Evolutionary conservation across 2,113 vertebrate species (phyloP).

Genomic region (Lota lota): DNA sequence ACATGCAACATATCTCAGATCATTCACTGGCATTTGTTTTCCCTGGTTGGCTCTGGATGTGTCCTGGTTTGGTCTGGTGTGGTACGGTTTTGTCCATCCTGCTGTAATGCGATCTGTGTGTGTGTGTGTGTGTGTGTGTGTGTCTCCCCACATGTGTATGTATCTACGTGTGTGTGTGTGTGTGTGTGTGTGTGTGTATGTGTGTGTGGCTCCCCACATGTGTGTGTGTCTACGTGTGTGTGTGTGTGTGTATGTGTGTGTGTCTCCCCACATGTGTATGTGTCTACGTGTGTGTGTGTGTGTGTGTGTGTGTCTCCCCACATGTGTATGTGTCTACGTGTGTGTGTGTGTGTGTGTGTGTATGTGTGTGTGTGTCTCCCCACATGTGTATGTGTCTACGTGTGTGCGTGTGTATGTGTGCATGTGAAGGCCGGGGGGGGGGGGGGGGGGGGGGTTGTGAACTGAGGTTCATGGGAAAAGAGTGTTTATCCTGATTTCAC

Average conservation of each 20-base stretch:
- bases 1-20: too few species aligned
- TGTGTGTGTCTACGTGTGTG: too few species aligned
- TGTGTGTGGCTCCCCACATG: too few species aligned
- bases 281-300: not conserved
- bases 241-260: not conserved
- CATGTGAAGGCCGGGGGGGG: not conserved
- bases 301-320: constrained; percentile 1
- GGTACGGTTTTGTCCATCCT: too few species aligned
- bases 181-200: too few species aligned
- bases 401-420: constrained; percentile 1
- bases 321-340: too few species aligned
- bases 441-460: not conserved
- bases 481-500: constrained; percentile 36
- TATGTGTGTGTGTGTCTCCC: constrained; percentile 1
- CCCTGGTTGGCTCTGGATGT: too few species aligned
- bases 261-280: not conserved
- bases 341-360: constrained; percentile 11
- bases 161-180: too few species aligned
- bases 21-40: too few species aligned
- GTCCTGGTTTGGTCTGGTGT: too few species aligned
- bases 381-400: not conserved
- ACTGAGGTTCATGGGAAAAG: constrained; percentile 56
- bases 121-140: constrained; percentile 4
- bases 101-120: not conserved
- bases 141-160: too few species aligned